phyloP scores from a whole-genome alignment of 1,140 invertebrate species.

The Drosophila sproati region DNA sequence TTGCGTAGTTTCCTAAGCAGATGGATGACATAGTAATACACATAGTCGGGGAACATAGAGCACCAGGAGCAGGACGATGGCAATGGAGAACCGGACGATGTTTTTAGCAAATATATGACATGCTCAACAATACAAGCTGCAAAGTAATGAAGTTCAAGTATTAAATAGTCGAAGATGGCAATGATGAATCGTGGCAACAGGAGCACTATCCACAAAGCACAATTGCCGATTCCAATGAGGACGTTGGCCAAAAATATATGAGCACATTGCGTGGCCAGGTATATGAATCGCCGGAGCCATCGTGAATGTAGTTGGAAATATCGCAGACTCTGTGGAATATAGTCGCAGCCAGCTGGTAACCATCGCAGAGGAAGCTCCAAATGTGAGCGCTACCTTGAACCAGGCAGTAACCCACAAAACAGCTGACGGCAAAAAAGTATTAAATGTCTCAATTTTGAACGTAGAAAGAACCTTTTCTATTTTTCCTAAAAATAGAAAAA shows the following conservation, averaged over 20 bases:
- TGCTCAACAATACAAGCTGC: constrained; percentile 15
- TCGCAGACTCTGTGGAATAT: constrained; percentile 1
- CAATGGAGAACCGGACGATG: constrained; percentile 48
- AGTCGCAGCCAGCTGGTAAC: background rate
- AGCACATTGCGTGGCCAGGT: background rate
- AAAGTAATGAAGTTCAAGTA: constrained; percentile 23
- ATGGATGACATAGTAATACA: constrained; percentile 27
- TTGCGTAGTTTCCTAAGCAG: constrained; percentile 5
- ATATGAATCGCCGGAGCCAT: constrained; percentile 31
- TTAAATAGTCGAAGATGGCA: constrained; percentile 19
- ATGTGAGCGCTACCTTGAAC: constrained; percentile 25
- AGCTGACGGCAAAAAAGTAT: constrained; percentile 60
- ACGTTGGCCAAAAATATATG: constrained; percentile 15
- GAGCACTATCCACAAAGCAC: constrained; percentile 44
- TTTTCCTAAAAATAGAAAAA: no score
- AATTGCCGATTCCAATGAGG: constrained; percentile 45
- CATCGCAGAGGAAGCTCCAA: constrained; percentile 28
- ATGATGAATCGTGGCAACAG: constrained; percentile 44
- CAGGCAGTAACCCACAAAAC: constrained; percentile 53
- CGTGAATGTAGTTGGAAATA: constrained; percentile 35
- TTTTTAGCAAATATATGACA: constrained; percentile 49
- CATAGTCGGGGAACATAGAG: constrained; percentile 56
- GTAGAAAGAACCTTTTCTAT: background rate
- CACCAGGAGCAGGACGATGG: constrained; percentile 39
- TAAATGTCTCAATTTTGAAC: constrained; percentile 33